phyloP scores from a whole-genome alignment of 2,113 vertebrate genomes.

The Aptenodytes forsteri region DNA sequence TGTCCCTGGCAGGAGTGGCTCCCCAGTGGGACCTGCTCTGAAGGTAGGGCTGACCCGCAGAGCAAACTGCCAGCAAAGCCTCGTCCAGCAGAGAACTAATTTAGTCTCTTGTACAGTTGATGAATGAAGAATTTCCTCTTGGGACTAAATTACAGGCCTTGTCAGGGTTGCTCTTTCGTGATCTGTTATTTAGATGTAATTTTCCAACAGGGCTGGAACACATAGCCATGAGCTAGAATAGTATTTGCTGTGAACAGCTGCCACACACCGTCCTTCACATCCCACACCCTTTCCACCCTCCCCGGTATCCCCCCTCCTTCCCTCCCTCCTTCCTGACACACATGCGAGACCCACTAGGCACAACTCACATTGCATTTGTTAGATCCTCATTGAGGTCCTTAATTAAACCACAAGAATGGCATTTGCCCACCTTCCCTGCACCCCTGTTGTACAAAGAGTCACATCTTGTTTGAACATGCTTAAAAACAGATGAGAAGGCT shows the following conservation, averaged over 20 bases:
- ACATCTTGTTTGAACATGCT: slow-evolving; percentile 71
- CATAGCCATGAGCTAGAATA: slow-evolving; percentile 78
- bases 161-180: slow-evolving; percentile 75
- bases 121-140: slow-evolving; percentile 86
- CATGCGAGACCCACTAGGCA: slow-evolving; percentile 17
- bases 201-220: slow-evolving; percentile 81
- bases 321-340: not conserved
- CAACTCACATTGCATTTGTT: not conserved
- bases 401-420: slow-evolving; percentile 75
- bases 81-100: slow-evolving; percentile 75
- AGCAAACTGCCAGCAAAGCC: slow-evolving; percentile 65
- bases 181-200: slow-evolving; percentile 86
- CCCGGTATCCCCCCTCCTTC: not conserved
- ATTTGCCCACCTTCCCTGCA: slow-evolving; percentile 60
- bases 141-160: slow-evolving; percentile 83
- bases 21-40: slow-evolving; percentile 16
- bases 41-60: slow-evolving; percentile 57
- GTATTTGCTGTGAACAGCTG: slow-evolving; percentile 75
- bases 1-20: not conserved
- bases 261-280: slow-evolving; percentile 58
- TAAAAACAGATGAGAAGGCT: slow-evolving; percentile 68
- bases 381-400: slow-evolving; percentile 67
- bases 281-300: slow-evolving; percentile 49
- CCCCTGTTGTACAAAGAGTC: slow-evolving; percentile 57
- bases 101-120: slow-evolving; percentile 76